Evolutionary conservation across 2,888 invertebrate genomes (phyloP).

Genomic region (Eretmocerus hayati): DNA sequence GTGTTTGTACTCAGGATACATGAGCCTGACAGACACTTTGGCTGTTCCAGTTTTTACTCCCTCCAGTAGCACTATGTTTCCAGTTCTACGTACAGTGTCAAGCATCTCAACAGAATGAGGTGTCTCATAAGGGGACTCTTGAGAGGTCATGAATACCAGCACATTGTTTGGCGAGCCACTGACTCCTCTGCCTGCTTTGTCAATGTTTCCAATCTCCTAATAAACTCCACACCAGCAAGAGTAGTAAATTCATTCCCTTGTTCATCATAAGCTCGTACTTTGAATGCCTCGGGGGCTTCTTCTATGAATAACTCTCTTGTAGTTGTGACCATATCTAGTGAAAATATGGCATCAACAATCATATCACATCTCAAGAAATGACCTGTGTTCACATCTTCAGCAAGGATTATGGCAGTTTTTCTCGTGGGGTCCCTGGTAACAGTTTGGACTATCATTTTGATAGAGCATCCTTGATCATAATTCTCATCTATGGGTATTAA

Average conservation of each 20-base stretch:
- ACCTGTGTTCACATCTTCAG: constrained; percentile 75
- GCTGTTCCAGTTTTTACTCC: constrained; percentile 82
- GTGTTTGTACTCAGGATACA: constrained; percentile 55
- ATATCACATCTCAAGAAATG: constrained; percentile 85
- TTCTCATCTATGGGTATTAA: constrained; percentile 66
- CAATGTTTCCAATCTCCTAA: constrained; percentile 66
- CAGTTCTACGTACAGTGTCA: constrained; percentile 67
- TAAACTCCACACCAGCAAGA: constrained; percentile 82
- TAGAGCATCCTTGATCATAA: constrained; percentile 59
- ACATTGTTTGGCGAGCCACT: constrained; percentile 39
- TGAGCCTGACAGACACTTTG: constrained; percentile 60
- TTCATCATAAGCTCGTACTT: constrained; percentile 82
- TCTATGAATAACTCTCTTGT: constrained; percentile 90
- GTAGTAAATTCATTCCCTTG: constrained; percentile 91
- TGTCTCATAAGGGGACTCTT: constrained; percentile 80
- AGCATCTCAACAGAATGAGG: constrained; percentile 69
- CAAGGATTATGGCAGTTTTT: constrained; percentile 78
- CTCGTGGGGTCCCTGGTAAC: constrained; percentile 66
- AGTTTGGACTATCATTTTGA: constrained; percentile 67
- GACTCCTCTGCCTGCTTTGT: constrained; percentile 42
- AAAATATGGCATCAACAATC: constrained; percentile 79
- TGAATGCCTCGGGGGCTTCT: constrained; percentile 94
- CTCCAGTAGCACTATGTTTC: constrained; percentile 79
- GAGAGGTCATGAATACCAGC: constrained; percentile 62
- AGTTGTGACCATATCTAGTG: constrained; percentile 81